Evolutionary conservation across 2,888 invertebrate species (phyloP), one percentile per base, ranked within the genome.

Genomic region (Aspidapion aeneum): DNA sequence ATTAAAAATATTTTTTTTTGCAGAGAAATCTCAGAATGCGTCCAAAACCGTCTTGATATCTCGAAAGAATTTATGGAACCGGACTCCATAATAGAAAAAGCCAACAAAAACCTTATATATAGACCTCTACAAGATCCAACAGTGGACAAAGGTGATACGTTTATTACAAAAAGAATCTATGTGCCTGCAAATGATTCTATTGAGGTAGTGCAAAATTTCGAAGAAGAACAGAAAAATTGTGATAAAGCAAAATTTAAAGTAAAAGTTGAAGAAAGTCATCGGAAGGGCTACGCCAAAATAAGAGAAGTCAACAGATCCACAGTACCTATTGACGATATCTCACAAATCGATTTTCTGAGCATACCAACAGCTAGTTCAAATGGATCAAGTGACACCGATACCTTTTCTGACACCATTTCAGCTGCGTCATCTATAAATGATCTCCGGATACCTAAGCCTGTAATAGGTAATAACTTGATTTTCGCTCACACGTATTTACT

Each of bases 151-250:
- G 64, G 78, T 0, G 86, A 89, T 73, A 84, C 87, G 0, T 74
- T 92, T 18, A 83, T 85, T 50, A 82, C 86, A 0, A 85, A 87
- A 51, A 82, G 89, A 52, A 83, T 90, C 57, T 90, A 85, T 72
- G 83, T 90, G 21, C 66, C 66, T 16, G 84, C 90, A 7, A 88
- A 90, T 70, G 89, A 91, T 71, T 90, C 89, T 64, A 84, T 92
- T 35, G 89, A 90, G 72, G 86, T 91, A 89, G 89, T 74, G 49
- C 58, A 57, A 7, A n/a, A 22, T 18, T 16, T 57, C 9, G 35
- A 35, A 3, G 87, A 85, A 3, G 35, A 35, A 35, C 35, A 3
- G 35, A 35, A 73, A 20, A 64, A 21, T 50, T n/a, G 1, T 57
- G 35, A 35, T 3, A 35, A 35, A 7, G 35, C 55, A n/a, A 67